Base-by-base conservation (phyloP, 2,797 vertebrate genomes). In the Cygnus olor region DNA sequence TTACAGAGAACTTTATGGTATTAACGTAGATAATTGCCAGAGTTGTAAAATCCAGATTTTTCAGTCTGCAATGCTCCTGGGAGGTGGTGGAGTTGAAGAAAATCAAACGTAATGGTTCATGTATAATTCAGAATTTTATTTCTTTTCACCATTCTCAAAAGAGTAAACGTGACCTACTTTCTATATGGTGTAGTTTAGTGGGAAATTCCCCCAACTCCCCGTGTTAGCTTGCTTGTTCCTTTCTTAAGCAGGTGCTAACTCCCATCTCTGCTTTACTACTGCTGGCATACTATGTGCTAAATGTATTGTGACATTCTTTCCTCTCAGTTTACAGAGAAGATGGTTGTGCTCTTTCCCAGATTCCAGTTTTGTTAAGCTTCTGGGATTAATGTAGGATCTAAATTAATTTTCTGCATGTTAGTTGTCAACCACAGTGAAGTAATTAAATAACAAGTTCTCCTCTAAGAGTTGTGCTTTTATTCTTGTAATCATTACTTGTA, bases 221-320 rank as follows among this genome's bases (percentile, higher is more conserved):
- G 61, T 19, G 81, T 95, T 92, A 90, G 86, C 42, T 56, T 80
- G 88, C 74, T 76, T 91, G 89, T 96, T 92, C 94, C 88, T 20
- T 86, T 82, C 84, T 92, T 93, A 93, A 96, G 83, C 96, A 97
- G 95, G 94, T 96, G 95, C 91, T 96, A 94, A 95, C 79, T 96
- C 93, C 91, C 91, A 94, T 93, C 90, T 92, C 95, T 94, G 86
- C 92, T 96, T 96, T 96, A 95, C 88, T 95, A 78, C 81, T 89
- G 72, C 90, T 97, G 95, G 94, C 95, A 72, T 93, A 87, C 80
- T 36, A 61, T 66, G 47, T 79, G 69, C 95, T 95, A 94, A 96
- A 94, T 80, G 60, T 90, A 70, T 95, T 95, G 81, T 94, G 91
- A 96, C 91, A 93, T 94, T 92, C 84, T 83, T 96, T 89, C 51